Evolutionary conservation across 2,113 vertebrate species (phyloP).

Genomic region (Urocolius indicus): DNA sequence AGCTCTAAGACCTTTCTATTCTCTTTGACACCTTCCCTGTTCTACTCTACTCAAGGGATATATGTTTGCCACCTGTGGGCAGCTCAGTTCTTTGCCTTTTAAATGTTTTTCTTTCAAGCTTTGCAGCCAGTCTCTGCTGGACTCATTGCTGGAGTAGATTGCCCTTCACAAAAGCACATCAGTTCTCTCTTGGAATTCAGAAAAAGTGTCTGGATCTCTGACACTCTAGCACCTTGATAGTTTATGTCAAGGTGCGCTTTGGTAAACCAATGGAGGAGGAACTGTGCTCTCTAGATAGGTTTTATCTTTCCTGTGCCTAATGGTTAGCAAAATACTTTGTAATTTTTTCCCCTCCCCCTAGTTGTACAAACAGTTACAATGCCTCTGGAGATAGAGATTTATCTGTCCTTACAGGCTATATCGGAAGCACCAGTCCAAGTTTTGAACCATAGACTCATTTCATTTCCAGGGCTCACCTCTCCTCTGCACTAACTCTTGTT

Average conservation of each 20-base stretch:
- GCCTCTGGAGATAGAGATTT: neutral
- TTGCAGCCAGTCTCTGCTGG: neutral
- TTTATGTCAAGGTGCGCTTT: neutral
- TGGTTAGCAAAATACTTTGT: neutral
- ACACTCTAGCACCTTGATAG: neutral
- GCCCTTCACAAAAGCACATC: neutral
- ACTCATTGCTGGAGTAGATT: neutral
- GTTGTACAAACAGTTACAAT: neutral
- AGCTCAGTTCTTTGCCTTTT: neutral
- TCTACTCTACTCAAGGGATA: neutral
- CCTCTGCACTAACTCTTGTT: neutral
- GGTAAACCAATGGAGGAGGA: neutral
- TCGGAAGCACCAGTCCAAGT: neutral
- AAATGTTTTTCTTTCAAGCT: constrained; percentile 7
- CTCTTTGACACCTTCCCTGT: neutral
- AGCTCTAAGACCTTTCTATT: neutral
- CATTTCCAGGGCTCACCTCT: neutral
- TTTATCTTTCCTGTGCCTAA: neutral
- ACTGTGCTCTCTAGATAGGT: neutral
- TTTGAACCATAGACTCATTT: neutral
- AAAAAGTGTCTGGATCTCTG: neutral
- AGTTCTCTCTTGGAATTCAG: neutral
- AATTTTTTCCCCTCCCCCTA: fast-evolving
- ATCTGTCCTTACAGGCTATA: neutral
- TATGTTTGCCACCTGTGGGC: neutral